Evolutionary conservation across 2,113 vertebrate genomes (phyloP).

Genomic region (Paracanthobrama guichenoti): DNA sequence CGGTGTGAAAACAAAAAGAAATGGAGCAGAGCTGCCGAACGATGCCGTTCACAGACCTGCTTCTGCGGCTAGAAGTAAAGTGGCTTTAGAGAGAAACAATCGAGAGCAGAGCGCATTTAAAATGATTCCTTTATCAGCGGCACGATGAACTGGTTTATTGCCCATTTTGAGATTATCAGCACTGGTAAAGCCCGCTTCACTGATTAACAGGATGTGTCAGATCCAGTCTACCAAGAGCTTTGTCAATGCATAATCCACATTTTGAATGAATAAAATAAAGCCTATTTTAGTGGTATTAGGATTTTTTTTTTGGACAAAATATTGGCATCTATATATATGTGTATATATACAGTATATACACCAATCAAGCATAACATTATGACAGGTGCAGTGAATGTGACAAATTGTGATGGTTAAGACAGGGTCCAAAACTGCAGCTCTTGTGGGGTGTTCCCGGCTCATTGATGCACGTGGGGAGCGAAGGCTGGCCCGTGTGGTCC

Average conservation of each 20-base stretch:
- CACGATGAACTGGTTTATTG: not conserved
- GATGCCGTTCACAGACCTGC: not conserved
- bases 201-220: not conserved
- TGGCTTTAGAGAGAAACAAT: constrained; percentile 8
- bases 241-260: constrained; percentile 8
- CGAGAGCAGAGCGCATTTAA: not conserved
- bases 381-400: no score
- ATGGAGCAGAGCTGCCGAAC: not conserved
- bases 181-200: not conserved
- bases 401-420: no score
- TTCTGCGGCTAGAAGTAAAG: not conserved
- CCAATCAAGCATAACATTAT: no score
- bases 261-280: not conserved
- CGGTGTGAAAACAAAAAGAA: not conserved
- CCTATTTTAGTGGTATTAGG: not conserved
- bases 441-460: no score
- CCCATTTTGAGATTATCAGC: not conserved
- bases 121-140: not conserved
- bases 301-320: no score
- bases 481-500: no score
- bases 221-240: constrained; percentile 10
- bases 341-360: no score
- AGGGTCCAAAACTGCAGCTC: no score
- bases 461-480: no score
- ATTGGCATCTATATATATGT: no score